These are phyloP conservation scores for Lysiphlebus fabarum DNA, from an alignment of 1,140 invertebrate species.

Conservation along the genomic window DNA sequence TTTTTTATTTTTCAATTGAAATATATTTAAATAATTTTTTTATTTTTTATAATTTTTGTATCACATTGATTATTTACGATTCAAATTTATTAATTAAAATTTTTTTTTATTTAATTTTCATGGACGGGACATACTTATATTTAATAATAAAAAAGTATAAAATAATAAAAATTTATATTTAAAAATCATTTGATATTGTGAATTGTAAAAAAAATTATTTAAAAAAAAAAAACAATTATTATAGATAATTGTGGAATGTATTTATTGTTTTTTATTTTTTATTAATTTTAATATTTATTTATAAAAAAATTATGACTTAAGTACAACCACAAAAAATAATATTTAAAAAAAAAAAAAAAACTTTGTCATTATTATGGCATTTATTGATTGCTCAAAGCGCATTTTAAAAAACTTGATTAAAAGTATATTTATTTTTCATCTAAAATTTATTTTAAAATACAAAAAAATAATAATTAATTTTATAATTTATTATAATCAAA, in stretches of 20 bases:
- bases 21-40: constrained; percentile 15
- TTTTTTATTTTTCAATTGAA: constrained; percentile 10
- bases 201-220: not conserved
- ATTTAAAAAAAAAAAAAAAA: constrained; percentile 31
- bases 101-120: too few relatives aligned
- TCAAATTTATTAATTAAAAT: not conserved
- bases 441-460: not conserved
- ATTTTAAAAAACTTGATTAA: not conserved
- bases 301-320: constrained; percentile 53
- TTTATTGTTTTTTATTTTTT: constrained; percentile 21
- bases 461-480: too few relatives aligned
- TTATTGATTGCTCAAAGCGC: constrained; percentile 39
- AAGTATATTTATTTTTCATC: not conserved
- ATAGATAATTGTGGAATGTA: too few relatives aligned
- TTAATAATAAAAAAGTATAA: too few relatives aligned
- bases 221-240: constrained; percentile 14
- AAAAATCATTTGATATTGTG: constrained; percentile 13
- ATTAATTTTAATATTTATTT: constrained; percentile 40
- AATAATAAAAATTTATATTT: not conserved
- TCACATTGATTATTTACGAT: constrained; percentile 22
- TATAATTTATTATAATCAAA: too few relatives aligned
- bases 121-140: too few relatives aligned
- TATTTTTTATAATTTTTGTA: constrained; percentile 16
- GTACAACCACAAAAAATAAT: constrained; percentile 47
- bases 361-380: constrained; percentile 57